These are phyloP conservation scores for Aspidoscelis tigris DNA, from an alignment of 2,113 vertebrate species.

Conservation along the genomic window DNA sequence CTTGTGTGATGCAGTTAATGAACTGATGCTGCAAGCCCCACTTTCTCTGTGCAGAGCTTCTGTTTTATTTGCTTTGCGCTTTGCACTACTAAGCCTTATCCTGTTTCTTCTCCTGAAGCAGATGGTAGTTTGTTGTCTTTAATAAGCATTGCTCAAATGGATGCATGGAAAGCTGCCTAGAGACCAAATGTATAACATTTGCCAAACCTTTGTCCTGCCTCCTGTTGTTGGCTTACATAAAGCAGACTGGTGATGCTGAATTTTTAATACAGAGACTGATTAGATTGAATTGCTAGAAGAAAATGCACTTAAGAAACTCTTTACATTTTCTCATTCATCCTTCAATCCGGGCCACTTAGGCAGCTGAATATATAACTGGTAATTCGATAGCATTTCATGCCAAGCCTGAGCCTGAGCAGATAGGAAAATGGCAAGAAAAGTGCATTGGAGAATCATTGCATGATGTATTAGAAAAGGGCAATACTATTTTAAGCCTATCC, in stretches of 20 bases:
- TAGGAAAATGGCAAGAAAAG: not conserved
- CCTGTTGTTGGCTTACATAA: conserved; percentile 20
- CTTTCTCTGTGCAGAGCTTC: not conserved
- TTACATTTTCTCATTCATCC: conserved; percentile 15
- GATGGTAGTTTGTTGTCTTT: conserved; percentile 30
- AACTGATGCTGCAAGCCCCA: not conserved
- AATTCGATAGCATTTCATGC: not conserved
- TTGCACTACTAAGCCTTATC: conserved; percentile 8
- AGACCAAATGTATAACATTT: conserved; percentile 17
- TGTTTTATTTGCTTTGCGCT: conserved; percentile 19
- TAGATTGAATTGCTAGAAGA: conserved; percentile 21
- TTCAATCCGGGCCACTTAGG: not conserved
- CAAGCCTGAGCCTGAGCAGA: not conserved
- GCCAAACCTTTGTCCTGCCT: not conserved
- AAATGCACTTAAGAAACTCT: conserved; percentile 13
- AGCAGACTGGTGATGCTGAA: conserved; percentile 13
- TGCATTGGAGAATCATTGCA: not conserved
- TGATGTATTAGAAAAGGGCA: not conserved
- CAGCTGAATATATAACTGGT: not conserved
- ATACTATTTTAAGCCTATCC: not conserved
- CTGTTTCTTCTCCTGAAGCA: not conserved
- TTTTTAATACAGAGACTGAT: conserved; percentile 42
- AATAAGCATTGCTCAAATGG: conserved; percentile 38
- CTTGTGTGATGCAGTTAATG: not conserved
- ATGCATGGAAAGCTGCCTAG: conserved; percentile 1